phyloP scores from a whole-genome alignment of 2,797 vertebrate genomes.

The Distichodus sexfasciatus region DNA sequence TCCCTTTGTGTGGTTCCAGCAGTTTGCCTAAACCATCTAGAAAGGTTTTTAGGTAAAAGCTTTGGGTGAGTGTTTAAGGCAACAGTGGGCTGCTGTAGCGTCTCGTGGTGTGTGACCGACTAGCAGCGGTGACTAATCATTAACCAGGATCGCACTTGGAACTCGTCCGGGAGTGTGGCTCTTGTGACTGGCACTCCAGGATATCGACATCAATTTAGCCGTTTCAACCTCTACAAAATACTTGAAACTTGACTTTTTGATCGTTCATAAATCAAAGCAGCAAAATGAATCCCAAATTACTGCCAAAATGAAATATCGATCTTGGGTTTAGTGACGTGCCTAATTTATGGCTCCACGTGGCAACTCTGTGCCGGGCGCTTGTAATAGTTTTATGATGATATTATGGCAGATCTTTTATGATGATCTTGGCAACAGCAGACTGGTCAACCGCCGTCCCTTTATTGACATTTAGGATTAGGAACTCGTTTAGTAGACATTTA shows the following conservation, averaged over 20 bases:
- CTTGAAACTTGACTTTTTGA: background rate
- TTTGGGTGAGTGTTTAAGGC: background rate
- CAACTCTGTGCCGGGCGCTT: no score
- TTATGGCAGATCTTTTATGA: no score
- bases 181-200: background rate
- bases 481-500: no score
- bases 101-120: conserved; percentile 28
- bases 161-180: background rate
- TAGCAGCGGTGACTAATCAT: conserved; percentile 27
- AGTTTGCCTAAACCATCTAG: background rate
- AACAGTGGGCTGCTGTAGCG: background rate
- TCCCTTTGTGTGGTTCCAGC: background rate
- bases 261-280: background rate
- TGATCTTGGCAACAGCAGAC: no score
- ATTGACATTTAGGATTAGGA: no score
- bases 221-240: background rate
- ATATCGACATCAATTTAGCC: background rate
- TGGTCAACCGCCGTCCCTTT: no score
- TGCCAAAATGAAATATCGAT: no score
- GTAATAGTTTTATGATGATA: no score
- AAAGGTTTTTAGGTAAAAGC: background rate
- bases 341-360: no score
- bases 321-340: no score
- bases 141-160: conserved; percentile 2
- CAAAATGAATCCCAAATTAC: no score